Conservation (phyloP, 2,888 invertebrate genomes). For the Acanthoscelides obtectus region DNA sequence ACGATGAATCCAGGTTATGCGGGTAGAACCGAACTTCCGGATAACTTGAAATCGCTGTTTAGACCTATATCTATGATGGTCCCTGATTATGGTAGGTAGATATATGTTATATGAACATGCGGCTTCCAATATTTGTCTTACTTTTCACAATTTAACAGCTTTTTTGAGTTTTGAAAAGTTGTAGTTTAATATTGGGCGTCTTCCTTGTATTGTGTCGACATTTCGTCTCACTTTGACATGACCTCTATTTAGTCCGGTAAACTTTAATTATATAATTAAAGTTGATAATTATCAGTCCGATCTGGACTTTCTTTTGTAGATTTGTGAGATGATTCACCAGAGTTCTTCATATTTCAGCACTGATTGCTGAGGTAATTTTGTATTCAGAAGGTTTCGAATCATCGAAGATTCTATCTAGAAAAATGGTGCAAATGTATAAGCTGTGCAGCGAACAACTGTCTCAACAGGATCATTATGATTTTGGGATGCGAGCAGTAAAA, state of each 20-base stretch:
- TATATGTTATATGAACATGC: no score
- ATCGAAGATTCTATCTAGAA: constrained; percentile 79
- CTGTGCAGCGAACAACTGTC: constrained; percentile 87
- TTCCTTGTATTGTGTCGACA: no score
- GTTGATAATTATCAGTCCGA: no score
- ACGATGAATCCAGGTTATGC: constrained; percentile 94
- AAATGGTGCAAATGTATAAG: constrained; percentile 92
- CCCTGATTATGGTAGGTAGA: constrained; percentile 75
- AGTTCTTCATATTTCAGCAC: constrained; percentile 51
- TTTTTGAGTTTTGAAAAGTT: no score
- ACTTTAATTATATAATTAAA: no score
- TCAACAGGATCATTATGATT: constrained; percentile 90
- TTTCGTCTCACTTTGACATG: no score
- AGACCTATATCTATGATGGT: constrained; percentile 91
- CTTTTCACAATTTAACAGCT: no score
- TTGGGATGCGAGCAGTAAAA: constrained; percentile 91
- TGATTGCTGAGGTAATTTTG: constrained; percentile 88
- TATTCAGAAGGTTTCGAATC: constrained; percentile 91
- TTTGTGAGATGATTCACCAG: no score
- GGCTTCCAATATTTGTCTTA: no score
- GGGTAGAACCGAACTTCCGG: constrained; percentile 82
- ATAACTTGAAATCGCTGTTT: constrained; percentile 82
- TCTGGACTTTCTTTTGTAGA: no score
- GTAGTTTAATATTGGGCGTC: no score
- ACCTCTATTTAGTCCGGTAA: no score